Evolutionary conservation across 2,113 vertebrate species (phyloP).

Genomic region (Piaya cayana): DNA sequence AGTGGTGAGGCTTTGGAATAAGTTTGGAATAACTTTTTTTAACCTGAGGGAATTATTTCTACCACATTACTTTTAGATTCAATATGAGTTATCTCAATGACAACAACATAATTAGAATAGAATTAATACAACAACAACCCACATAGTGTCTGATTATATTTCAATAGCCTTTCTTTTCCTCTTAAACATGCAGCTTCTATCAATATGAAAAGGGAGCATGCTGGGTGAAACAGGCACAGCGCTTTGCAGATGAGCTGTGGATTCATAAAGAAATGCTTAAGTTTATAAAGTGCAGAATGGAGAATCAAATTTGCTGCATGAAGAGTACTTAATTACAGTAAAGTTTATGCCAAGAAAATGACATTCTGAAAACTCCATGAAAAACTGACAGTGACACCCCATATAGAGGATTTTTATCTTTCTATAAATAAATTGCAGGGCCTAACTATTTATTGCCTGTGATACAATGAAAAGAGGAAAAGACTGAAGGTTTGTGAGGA

Average conservation of each 20-base stretch:
- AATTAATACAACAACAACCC: slow-evolving; percentile 45
- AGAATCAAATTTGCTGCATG: slow-evolving; percentile 62
- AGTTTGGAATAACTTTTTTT: too few relatives aligned
- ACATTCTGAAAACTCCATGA: slow-evolving; percentile 54
- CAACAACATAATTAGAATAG: slow-evolving; percentile 39
- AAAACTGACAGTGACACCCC: slow-evolving; percentile 61
- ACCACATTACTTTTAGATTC: slow-evolving; percentile 7
- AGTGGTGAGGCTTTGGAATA: too few relatives aligned
- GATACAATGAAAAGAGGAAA: slow-evolving; percentile 37
- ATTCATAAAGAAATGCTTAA: slow-evolving; percentile 42
- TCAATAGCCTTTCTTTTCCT: background rate
- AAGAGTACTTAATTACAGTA: slow-evolving; percentile 64
- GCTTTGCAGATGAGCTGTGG: slow-evolving; percentile 41
- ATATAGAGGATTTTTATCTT: slow-evolving; percentile 28
- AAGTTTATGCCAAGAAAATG: slow-evolving; percentile 64
- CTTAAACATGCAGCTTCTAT: slow-evolving; percentile 21
- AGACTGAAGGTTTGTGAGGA: background rate
- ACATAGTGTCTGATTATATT: slow-evolving; percentile 25
- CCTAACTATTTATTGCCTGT: slow-evolving; percentile 38
- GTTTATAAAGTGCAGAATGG: slow-evolving; percentile 66
- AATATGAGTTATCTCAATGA: background rate
- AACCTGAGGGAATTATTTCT: background rate
- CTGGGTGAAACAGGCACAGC: background rate
- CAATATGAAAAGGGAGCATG: slow-evolving; percentile 22
- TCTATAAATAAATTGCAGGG: slow-evolving; percentile 43